Base-by-base conservation (phyloP, 2,113 vertebrate species). In the Varanus salvator region DNA sequence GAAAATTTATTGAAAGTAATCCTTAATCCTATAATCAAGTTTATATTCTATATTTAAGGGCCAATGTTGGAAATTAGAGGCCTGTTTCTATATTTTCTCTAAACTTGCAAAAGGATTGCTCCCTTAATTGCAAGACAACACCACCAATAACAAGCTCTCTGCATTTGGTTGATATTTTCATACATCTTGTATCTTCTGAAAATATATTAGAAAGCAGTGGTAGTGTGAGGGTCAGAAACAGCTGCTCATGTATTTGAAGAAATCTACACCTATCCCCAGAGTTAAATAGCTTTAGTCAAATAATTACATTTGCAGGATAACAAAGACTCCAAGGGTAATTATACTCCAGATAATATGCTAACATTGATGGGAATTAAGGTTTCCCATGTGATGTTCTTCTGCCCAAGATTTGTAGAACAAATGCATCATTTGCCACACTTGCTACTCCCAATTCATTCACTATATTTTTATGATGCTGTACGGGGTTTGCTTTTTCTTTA, bases 401-500 rank as follows among this genome's bases (percentile, higher is more conserved):
- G 8, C 64, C 69, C 38, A 74, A 52, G 34, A 80, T n/a, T 77
- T 84, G 75, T 87, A 84, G 12, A 29, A 84, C 60, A 57, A 87
- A 31, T 29, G 23, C 68, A 83, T 6, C 89, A 87, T 92, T 93
- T 84, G 52, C 85, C 64, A 86, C 81, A 60, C 5, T 87, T 75
- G 0, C 1, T 71, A 89, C 88, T 90, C 90, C 69, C 38, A 34
- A 85, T 64, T 91, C 91, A 83, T 91, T 92, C 57, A 74, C 80
- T 86, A 68, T 12, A 76, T 17, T 64, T 52, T 89, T 78, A 89
- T 85, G 0, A 0, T 68, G 29, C 21, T 0, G 0, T 25, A 57
- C 83, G 31, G 50, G 78, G 64, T n/a, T 80, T 87, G 90, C 69
- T 78, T 2, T 90, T 91, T 68, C 82, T 75, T 93, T 84, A 89